Base-by-base conservation (phyloP, 2,113 vertebrate genomes). In the Chaenocephalus aceratus region DNA sequence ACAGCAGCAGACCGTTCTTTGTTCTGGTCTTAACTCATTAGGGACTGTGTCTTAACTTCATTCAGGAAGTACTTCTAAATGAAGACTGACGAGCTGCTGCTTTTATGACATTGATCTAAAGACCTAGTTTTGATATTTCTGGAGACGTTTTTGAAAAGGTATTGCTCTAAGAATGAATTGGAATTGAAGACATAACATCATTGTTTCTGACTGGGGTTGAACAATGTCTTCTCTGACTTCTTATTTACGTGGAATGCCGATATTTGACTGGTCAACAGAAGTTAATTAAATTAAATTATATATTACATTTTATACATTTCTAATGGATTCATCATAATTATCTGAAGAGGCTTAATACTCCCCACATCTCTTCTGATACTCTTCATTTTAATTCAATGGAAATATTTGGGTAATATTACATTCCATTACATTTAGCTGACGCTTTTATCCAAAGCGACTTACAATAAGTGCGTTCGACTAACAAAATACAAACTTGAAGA, bases 1-100 rank as follows among this genome's bases (percentile, higher is more conserved):
- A 77, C 69, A 64, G 72, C 59, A 49, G 58, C 79, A 70, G 72
- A 63, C 30, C 26, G 6, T 64, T 21, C 72, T 75, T 59, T 65
- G 53, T 23, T 3, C n/a, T 14, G 52, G 34, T 34, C 11, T 3
- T 12, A 1, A 16, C 48, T 62, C 64, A 57, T 36, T 23, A 53
- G 1, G 6, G 66, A 4, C 8, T 8, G 1, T 14, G 51, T 5
- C 18, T 41, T 3, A 49, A 16, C 58, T 30, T 30, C n/a, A 75
- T 21, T 49, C 21, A 34, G 10, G 10, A 13, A 57, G 1, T 60
- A 6, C 16, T 13, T 59, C 54, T n/a, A 9, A 13, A 12, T 30
- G 21, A 70, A 18, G 53, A 71, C 54, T 41, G 36, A 41, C 5
- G 36, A 41, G 36, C 36, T 41, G 1, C 1, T 41, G 36, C 36